phyloP scores from a whole-genome alignment of 2,888 invertebrate genomes.

The Agapostemon virescens region DNA sequence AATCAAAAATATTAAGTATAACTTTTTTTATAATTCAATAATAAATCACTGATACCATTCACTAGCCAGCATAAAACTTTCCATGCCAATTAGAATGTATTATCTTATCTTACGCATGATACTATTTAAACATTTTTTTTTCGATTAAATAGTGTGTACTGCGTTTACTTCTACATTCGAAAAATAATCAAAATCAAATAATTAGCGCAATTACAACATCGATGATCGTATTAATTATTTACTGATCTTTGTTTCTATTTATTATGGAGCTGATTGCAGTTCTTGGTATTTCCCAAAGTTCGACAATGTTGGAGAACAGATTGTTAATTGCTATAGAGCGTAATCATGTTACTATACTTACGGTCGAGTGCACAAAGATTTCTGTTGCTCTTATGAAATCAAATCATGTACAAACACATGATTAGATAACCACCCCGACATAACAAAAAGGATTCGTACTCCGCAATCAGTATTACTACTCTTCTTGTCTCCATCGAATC shows the following conservation, averaged over 20 bases:
- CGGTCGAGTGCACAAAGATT: background rate
- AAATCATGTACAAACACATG: constrained; percentile 5
- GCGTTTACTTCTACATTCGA: background rate
- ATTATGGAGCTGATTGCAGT: no score
- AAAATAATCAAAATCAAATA: background rate
- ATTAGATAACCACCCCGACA: no score
- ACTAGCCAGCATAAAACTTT: constrained; percentile 21
- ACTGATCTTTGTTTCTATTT: background rate
- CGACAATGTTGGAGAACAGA: background rate
- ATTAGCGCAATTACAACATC: background rate
- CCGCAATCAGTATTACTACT: no score
- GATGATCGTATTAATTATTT: background rate
- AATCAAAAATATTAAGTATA: no score
- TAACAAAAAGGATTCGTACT: no score
- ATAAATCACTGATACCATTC: no score
- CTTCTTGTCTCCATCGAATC: background rate
- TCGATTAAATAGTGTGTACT: background rate
- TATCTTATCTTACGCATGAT: constrained; percentile 21
- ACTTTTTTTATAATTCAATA: no score
- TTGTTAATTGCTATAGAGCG: background rate
- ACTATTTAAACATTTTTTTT: background rate
- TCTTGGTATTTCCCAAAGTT: background rate
- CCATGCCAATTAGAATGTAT: constrained; percentile 25
- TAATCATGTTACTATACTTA: constrained; percentile 7
- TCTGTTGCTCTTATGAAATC: constrained; percentile 26